phyloP scores from a whole-genome alignment of 2,797 vertebrate species.

The Paramormyrops hopkinsi region DNA sequence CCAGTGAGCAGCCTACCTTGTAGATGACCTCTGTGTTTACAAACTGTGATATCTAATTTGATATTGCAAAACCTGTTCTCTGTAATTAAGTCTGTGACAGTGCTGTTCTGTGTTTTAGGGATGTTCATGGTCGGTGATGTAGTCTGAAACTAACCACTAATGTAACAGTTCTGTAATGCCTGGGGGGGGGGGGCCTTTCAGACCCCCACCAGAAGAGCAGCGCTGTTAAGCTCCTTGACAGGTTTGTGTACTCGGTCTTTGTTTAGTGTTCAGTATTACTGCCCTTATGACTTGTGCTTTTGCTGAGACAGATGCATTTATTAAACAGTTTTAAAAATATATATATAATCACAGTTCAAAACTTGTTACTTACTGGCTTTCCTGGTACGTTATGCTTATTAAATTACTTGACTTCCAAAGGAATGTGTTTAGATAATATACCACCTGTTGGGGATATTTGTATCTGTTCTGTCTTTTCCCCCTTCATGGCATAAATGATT shows the following conservation, averaged over 20 bases:
- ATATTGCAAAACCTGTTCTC: constrained; percentile 44
- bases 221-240: background rate
- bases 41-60: constrained; percentile 41
- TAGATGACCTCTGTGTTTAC: constrained; percentile 38
- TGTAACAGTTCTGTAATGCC: background rate
- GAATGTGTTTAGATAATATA: background rate
- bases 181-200: background rate
- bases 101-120: constrained; percentile 10
- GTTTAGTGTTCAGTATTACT: constrained; percentile 11
- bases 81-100: constrained; percentile 31
- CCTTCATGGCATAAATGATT: background rate
- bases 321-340: constrained; percentile 31
- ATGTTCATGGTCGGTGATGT: background rate
- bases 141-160: background rate
- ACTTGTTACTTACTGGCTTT: background rate
- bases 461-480: background rate
- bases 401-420: background rate
- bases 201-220: background rate
- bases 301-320: constrained; percentile 41
- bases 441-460: background rate
- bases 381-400: background rate
- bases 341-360: background rate
- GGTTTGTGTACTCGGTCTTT: background rate
- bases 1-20: constrained; percentile 35
- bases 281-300: constrained; percentile 47